Conservation (phyloP, 92 coral and sea anemone genomes). For the Micromussa lordhowensis region DNA sequence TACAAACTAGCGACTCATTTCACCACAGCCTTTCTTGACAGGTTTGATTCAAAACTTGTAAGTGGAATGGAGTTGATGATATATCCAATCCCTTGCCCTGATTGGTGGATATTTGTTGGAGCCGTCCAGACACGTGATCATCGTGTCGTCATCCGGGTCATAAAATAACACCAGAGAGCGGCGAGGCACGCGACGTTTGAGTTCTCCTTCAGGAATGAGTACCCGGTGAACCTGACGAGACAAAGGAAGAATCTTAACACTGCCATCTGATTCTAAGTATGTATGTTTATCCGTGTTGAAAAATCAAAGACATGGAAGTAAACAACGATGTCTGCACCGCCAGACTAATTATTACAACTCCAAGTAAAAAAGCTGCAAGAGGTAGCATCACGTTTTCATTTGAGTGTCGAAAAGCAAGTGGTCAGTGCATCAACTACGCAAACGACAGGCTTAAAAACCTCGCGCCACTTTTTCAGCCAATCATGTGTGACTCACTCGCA, state of each 20-base stretch:
- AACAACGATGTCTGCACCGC: neutral
- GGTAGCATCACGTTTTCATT: too few relatives aligned
- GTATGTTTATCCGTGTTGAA: too few relatives aligned
- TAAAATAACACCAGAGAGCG: slow-evolving; percentile 79
- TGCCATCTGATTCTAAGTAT: neutral
- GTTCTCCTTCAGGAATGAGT: slow-evolving; percentile 57
- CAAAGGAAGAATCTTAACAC: neutral
- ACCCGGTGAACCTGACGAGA: slow-evolving; percentile 65
- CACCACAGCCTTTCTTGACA: neutral
- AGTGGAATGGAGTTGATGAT: slow-evolving; percentile 33
- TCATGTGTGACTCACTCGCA: too few relatives aligned
- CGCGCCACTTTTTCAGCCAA: too few relatives aligned
- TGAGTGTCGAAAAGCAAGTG: too few relatives aligned
- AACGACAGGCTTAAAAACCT: too few relatives aligned
- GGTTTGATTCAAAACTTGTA: slow-evolving; percentile 34
- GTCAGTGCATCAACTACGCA: too few relatives aligned
- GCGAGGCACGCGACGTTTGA: slow-evolving; percentile 58
- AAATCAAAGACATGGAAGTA: neutral
- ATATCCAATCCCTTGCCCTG: slow-evolving; percentile 68
- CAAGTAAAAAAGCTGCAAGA: too few relatives aligned
- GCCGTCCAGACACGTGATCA: slow-evolving; percentile 77
- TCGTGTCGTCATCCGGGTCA: slow-evolving; percentile 68
- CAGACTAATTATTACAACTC: too few relatives aligned
- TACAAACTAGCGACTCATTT: too few relatives aligned
- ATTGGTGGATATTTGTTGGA: slow-evolving; percentile 77